These are phyloP conservation scores for Chauna torquata DNA, from an alignment of 2,113 vertebrate genomes.

Conservation along the genomic window DNA sequence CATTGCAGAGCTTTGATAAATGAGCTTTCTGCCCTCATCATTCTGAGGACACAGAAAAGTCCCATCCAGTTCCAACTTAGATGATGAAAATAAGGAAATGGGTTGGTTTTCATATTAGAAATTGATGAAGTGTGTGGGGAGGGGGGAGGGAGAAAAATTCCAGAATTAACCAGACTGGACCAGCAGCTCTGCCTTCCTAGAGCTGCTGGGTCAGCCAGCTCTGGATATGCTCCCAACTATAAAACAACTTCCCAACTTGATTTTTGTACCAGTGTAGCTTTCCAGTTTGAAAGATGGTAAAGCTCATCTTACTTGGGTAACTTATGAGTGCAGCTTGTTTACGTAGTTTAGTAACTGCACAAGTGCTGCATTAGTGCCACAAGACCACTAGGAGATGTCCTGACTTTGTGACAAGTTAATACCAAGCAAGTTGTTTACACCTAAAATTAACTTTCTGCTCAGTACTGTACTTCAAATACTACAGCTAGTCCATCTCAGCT, in stretches of 20 bases:
- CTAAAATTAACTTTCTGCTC: neutral
- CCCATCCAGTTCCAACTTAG: slow-evolving; percentile 27
- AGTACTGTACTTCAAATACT: neutral
- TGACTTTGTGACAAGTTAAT: neutral
- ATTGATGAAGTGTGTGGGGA: neutral
- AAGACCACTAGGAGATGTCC: neutral
- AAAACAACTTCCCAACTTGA: neutral
- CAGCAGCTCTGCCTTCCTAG: neutral
- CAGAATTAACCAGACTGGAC: neutral
- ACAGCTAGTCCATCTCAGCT: neutral
- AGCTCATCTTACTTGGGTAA: neutral
- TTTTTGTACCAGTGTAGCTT: neutral
- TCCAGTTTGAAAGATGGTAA: neutral
- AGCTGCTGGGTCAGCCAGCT: neutral
- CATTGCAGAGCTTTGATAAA: slow-evolving; percentile 55
- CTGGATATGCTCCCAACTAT: neutral
- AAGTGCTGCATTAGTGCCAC: neutral
- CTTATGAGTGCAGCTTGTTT: neutral
- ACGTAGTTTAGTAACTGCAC: neutral
- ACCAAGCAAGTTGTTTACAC: neutral
- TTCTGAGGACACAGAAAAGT: slow-evolving; percentile 32
- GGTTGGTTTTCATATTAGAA: slow-evolving; percentile 24
- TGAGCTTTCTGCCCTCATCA: slow-evolving; percentile 32
- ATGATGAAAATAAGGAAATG: slow-evolving; percentile 43
- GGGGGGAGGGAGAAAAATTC: neutral